Evolutionary conservation across 1,140 invertebrate species (phyloP).

Genomic region (Lamellibrachia luymesi): DNA sequence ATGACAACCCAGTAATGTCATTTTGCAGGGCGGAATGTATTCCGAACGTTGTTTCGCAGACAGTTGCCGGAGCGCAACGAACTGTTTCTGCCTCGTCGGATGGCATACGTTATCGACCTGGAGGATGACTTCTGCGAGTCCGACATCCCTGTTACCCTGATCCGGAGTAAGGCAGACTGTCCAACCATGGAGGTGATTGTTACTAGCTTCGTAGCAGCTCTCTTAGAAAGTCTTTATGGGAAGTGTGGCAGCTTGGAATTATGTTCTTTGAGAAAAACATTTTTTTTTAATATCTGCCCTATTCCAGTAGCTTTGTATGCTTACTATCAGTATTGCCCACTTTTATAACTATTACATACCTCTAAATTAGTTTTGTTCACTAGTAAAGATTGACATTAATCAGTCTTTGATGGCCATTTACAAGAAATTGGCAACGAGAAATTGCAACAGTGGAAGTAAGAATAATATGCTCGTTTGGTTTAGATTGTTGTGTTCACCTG

Average conservation of each 20-base stretch:
- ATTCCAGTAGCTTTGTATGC: too few relatives aligned
- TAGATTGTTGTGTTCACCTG: too few relatives aligned
- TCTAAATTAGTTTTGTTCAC: too few relatives aligned
- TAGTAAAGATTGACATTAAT: too few relatives aligned
- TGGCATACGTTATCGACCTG: slow-evolving; percentile 97
- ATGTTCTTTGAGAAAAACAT: not conserved
- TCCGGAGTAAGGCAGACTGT: slow-evolving; percentile 92
- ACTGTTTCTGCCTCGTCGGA: slow-evolving; percentile 90
- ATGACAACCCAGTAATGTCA: not conserved
- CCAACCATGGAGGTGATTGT: slow-evolving; percentile 65
- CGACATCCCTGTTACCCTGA: slow-evolving; percentile 93
- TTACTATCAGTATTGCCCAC: too few relatives aligned
- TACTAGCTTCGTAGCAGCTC: not conserved
- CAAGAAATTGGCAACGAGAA: too few relatives aligned
- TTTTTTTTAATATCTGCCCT: not conserved
- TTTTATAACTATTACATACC: too few relatives aligned
- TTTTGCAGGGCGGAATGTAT: slow-evolving; percentile 57
- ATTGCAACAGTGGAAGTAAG: too few relatives aligned
- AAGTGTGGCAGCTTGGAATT: not conserved
- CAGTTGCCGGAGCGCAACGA: slow-evolving; percentile 77
- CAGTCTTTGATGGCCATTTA: too few relatives aligned
- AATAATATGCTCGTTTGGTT: too few relatives aligned
- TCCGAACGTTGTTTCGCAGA: slow-evolving; percentile 57
- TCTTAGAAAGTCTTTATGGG: not conserved
- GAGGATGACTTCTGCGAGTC: slow-evolving; percentile 86